Percentiles rank a stretch among this genome's conserved stretches.
Evolutionary conservation across 1,140 invertebrate species (phyloP).

Genomic region (Hylaeus anthracinus): DNA sequence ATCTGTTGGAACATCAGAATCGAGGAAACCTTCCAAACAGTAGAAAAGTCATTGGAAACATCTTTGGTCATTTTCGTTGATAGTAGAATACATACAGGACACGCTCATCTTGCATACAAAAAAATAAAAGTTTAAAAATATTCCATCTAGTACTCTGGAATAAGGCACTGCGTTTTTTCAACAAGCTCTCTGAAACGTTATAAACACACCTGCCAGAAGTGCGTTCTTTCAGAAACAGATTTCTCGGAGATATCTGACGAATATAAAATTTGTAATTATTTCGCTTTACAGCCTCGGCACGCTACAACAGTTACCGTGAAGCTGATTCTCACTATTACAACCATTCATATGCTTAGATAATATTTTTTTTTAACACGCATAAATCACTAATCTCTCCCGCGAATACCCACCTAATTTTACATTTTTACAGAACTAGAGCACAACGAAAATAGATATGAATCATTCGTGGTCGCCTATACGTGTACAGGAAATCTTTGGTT

Average conservation of each 20-base stretch:
- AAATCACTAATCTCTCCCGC: not conserved
- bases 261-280: too few relatives aligned
- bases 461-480: not conserved
- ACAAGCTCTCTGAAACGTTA: not conserved
- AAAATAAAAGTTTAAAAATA: not conserved
- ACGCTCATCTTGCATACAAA: not conserved
- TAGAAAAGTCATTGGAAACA: not conserved
- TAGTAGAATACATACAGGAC: not conserved
- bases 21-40: not conserved
- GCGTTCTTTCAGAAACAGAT: not conserved
- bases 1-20: not conserved
- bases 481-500: constrained; percentile 33
- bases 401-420: not conserved
- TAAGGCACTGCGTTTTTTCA: not conserved
- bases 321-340: too few relatives aligned
- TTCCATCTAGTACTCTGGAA: not conserved
- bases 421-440: not conserved
- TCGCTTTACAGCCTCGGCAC: too few relatives aligned
- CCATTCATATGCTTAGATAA: too few relatives aligned
- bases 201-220: constrained; percentile 1
- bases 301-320: too few relatives aligned
- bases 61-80: constrained; percentile 22
- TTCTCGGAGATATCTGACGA: too few relatives aligned
- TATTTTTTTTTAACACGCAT: not conserved
- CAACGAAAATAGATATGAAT: not conserved